Evolutionary conservation across 1,140 invertebrate genomes (phyloP).

Genomic region (Drosophila serrata): DNA sequence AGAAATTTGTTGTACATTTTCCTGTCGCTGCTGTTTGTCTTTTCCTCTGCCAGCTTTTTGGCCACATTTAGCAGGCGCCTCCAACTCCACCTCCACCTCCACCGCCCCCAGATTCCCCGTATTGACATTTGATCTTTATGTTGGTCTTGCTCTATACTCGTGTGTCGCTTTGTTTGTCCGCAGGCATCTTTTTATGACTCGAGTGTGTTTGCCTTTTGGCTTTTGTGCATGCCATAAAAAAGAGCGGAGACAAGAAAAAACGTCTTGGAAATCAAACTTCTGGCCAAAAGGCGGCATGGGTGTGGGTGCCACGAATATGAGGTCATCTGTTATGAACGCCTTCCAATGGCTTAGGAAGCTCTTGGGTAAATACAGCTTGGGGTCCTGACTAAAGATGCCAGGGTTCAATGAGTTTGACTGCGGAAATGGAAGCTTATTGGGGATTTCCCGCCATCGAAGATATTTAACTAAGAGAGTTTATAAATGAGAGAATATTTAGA

Average conservation of each 20-base stretch:
- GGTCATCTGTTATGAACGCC: constrained; percentile 80
- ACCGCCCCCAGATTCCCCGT: constrained; percentile 23
- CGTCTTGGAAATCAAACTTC: constrained; percentile 71
- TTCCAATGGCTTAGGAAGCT: constrained; percentile 59
- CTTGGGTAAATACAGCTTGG: constrained; percentile 64
- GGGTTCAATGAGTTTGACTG: constrained; percentile 41
- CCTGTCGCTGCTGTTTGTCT: constrained; percentile 68
- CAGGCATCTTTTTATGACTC: constrained; percentile 83
- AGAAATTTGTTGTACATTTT: constrained; percentile 81
- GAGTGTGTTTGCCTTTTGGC: constrained; percentile 82
- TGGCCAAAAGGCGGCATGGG: neutral
- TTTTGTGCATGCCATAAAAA: constrained; percentile 75
- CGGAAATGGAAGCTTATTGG: constrained; percentile 27
- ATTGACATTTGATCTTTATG: constrained; percentile 84
- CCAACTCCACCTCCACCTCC: neutral
- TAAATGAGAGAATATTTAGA: neutral
- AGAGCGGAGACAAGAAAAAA: constrained; percentile 47
- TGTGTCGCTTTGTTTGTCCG: constrained; percentile 82
- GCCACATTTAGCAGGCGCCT: constrained; percentile 68
- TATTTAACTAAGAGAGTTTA: constrained; percentile 7
- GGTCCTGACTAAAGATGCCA: constrained; percentile 18
- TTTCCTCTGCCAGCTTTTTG: constrained; percentile 58
- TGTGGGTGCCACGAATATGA: constrained; percentile 65
- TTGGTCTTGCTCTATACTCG: constrained; percentile 55
- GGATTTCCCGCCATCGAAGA: neutral